These are phyloP conservation scores for Brachionus asplanchnoidis DNA, from an alignment of 1,140 invertebrate genomes.

Conservation along the genomic window DNA sequence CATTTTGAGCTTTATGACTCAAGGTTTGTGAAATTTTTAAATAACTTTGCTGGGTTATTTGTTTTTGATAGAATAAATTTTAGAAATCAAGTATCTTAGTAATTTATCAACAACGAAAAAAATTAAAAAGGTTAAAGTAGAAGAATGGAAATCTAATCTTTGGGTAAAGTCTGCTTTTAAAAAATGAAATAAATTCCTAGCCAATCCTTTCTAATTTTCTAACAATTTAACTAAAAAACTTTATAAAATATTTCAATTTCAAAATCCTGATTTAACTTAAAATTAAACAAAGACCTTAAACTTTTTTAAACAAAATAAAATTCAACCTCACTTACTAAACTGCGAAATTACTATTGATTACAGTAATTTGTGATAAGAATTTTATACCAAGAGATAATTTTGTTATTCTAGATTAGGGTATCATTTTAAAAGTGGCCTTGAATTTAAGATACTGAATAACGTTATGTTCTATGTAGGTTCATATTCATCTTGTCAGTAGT, in stretches of 20 bases:
- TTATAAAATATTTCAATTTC: background rate
- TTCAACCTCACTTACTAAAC: background rate
- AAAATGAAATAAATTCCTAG: background rate
- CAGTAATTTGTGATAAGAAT: background rate
- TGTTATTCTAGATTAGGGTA: background rate
- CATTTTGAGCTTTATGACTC: background rate
- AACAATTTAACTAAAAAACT: background rate
- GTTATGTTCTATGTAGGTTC: background rate
- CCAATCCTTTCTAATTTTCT: background rate
- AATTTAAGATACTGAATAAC: background rate
- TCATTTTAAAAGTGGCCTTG: background rate
- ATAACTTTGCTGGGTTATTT: background rate
- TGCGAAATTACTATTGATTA: background rate
- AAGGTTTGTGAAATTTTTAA: background rate
- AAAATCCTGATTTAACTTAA: background rate
- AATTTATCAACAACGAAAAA: background rate
- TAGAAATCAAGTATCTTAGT: background rate
- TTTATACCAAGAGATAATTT: background rate
- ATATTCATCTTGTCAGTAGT: background rate
- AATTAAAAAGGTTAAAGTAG: background rate
- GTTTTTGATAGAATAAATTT: background rate
- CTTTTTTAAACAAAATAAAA: background rate
- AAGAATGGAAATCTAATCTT: background rate
- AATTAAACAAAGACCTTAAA: background rate
- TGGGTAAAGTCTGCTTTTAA: background rate